Evolutionary conservation across 2,797 vertebrate species (phyloP), one percentile per base, ranked within the genome.

Genomic region (Delichon dasypus): DNA sequence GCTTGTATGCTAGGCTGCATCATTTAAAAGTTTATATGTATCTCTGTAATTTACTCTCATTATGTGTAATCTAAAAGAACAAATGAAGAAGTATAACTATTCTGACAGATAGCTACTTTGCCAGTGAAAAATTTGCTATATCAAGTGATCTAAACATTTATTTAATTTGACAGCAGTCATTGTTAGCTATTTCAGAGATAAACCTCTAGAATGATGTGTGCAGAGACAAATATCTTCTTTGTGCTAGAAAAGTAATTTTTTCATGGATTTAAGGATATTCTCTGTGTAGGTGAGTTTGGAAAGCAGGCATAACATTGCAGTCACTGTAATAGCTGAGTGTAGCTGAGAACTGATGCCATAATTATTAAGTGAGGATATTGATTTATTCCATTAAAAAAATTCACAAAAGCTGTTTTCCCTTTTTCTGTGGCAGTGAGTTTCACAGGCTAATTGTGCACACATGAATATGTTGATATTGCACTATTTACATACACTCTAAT

Each of bases 101-200:
- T 85, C 62, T 78, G 85, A 83, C 78, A 78, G 66, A 66, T 3
- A 76, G 19, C 5, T 87, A 45, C 51, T 92, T 77, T 57, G 51
- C 50, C 50, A 77, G 42, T 15, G 34, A 89, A 80, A 40, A 73
- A 51, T 80, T 89, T 88, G 20, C 42, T 23, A 1, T 50, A 55
- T 29, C 25, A 81, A 81, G 19, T 78, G 18, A 58, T 61, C 21
- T 34, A 75, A 94, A 84, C 40, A 58, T 88, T 85, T 71, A 94
- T 94, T 81, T 84, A 62, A 78, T 75, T 92, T 95, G 89, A 65
- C 81, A 83, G 61, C 21, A 79, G n/a, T 53, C 42, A 44, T 40
- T 72, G 38, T 54, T 38, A 78, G 25, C 38, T 68, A 3, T 29
- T 92, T 78, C 57, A 91, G 66, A 83, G 53, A 61, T 34, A 91